These are phyloP conservation scores for Ladona fulva DNA, from an alignment of 1,140 invertebrate species.

Conservation along the genomic window DNA sequence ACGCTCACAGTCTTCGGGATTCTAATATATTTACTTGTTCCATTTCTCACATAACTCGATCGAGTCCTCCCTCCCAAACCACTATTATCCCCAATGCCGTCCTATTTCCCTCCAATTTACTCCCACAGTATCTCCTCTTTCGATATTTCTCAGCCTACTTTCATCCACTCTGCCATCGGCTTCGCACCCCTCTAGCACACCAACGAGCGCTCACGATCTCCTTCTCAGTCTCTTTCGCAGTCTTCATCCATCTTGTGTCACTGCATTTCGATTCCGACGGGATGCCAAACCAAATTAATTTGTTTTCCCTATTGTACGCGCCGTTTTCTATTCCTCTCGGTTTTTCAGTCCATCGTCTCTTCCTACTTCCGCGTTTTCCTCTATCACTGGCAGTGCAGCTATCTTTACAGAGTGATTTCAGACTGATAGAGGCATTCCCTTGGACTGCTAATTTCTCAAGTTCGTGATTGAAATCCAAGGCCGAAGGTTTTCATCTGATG, in stretches of 20 bases:
- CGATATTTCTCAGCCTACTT: not conserved
- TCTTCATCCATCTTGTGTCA: not conserved
- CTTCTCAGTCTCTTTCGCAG: not conserved
- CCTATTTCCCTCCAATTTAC: not conserved
- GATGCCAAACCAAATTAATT: not conserved
- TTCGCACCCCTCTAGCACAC: not conserved
- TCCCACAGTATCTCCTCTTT: not conserved
- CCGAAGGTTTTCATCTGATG: too few relatives aligned
- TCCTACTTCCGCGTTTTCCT: not conserved
- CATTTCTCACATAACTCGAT: too few relatives aligned
- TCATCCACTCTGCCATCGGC: not conserved
- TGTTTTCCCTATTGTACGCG: too few relatives aligned
- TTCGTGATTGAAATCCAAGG: too few relatives aligned
- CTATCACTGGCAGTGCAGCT: not conserved
- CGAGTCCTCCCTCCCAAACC: too few relatives aligned
- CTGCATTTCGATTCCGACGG: not conserved
- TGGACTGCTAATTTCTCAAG: too few relatives aligned
- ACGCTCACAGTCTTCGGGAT: too few relatives aligned
- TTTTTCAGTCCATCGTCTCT: not conserved
- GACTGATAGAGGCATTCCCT: too few relatives aligned
- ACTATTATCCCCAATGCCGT: too few relatives aligned
- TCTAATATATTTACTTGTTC: too few relatives aligned
- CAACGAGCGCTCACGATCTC: not conserved
- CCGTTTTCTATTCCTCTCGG: too few relatives aligned
- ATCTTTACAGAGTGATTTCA: not conserved